phyloP scores from a whole-genome alignment of 2,113 vertebrate genomes.

The human region GRCh38 chr20:1277001-1277500 shows the following conservation, averaged over 20 bases:
- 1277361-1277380: background rate
- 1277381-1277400: background rate
- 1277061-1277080: background rate
- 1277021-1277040: background rate
- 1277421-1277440: too few species aligned
- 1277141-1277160: background rate
- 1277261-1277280: background rate
- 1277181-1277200: background rate
- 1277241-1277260: background rate
- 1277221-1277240: background rate
- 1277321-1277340: background rate
- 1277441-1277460: too few species aligned
- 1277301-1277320: background rate
- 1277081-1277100: background rate
- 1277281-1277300: background rate
- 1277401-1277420: background rate
- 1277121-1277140: background rate
- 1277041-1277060: background rate
- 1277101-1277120: background rate
- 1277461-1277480: too few species aligned
- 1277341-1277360: background rate
- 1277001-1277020: conserved; percentile 14
- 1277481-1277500: rapidly evolving
- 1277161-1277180: background rate
- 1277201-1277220: background rate